A percentile compares a stretch with the other conserved stretches of the same genome.
phyloP scores from a whole-genome alignment of 2,113 vertebrate genomes.

The Coregonus clupeaformis region DNA sequence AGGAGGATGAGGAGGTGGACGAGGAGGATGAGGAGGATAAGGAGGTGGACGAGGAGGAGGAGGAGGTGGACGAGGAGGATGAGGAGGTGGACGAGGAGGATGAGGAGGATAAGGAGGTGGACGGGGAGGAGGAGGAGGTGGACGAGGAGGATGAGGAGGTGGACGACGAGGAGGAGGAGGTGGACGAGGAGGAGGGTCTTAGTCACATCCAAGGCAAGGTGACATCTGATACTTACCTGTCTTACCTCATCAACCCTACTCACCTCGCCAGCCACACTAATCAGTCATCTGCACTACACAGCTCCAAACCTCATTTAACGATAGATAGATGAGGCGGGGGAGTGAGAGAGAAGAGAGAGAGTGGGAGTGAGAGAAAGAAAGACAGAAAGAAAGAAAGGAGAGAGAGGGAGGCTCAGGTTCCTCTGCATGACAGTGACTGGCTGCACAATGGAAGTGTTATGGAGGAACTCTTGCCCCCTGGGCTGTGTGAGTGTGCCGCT shows the following conservation, averaged over 20 bases:
- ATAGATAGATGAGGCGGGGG: not conserved
- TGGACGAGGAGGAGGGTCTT: slow-evolving; percentile 1
- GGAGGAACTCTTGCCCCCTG: not conserved
- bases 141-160: not conserved
- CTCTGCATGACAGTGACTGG: not conserved
- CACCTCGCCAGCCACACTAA: not conserved
- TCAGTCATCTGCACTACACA: not conserved
- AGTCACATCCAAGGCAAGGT: slow-evolving; percentile 35
- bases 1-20: no score
- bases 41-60: no score
- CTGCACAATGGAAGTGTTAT: not conserved
- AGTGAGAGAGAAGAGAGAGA: not conserved
- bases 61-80: no score
- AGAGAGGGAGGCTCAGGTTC: not conserved
- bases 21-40: no score
- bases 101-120: no score
- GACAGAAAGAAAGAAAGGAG: slow-evolving; percentile 2
- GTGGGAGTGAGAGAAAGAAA: not conserved
- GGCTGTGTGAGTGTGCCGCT: not conserved
- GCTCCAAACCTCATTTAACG: slow-evolving; percentile 26
- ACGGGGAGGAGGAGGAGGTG: slow-evolving; percentile 40
- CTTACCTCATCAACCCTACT: slow-evolving; percentile 52
- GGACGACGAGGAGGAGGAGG: no score
- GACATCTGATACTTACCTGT: slow-evolving; percentile 56
- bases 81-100: no score